Evolutionary conservation across 2,797 vertebrate species (phyloP).

Genomic region (Threskiornis aethiopicus): DNA sequence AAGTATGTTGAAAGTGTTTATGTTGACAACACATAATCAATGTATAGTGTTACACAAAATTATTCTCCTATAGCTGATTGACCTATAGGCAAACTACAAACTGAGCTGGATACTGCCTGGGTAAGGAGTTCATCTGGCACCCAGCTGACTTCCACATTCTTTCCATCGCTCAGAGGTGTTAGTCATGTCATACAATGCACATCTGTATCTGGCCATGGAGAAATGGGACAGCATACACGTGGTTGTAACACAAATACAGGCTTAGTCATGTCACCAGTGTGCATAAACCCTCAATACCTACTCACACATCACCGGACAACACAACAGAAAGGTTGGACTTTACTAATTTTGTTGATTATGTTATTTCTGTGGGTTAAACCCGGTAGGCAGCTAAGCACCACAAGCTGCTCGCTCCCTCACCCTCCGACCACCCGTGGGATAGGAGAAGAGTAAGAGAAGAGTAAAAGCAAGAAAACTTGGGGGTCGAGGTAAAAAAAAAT

Average conservation of each 20-base stretch:
- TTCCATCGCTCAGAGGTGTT: not conserved
- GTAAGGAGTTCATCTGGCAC: not conserved
- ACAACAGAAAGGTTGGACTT: not conserved
- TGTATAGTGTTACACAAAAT: not conserved
- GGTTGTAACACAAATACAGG: not conserved
- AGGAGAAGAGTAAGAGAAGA: not conserved
- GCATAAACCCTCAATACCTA: not conserved
- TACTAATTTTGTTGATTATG: not conserved
- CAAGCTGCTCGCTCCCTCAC: not conserved
- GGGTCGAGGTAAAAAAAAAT: not conserved
- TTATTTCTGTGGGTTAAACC: not conserved
- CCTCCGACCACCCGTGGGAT: fast-evolving
- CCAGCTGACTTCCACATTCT: not conserved
- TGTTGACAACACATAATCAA: not conserved
- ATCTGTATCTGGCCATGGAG: not conserved
- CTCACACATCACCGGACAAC: not conserved
- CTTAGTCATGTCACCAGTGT: not conserved
- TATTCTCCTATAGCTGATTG: not conserved
- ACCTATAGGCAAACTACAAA: not conserved
- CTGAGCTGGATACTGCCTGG: not conserved
- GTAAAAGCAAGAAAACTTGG: not conserved
- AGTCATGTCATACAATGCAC: not conserved
- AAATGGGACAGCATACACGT: not conserved
- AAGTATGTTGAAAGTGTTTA: not conserved
- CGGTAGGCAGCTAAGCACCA: not conserved